Evolutionary conservation across 2,113 vertebrate genomes (phyloP).

Genomic region (Eudyptes chrysolophus): DNA sequence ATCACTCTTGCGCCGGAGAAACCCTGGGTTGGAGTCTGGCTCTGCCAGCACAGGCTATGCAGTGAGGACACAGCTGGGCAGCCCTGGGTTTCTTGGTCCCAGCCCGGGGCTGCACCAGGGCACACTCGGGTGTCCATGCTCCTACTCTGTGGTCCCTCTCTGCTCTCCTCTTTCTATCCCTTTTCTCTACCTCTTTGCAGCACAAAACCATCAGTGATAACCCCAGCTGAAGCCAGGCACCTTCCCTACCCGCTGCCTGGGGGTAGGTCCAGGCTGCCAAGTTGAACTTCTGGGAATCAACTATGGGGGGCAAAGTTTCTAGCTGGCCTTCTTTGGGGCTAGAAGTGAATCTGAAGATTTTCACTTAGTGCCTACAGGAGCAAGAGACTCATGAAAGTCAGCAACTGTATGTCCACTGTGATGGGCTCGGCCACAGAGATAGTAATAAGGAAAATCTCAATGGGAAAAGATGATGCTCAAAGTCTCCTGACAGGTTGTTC

Average conservation of each 20-base stretch:
- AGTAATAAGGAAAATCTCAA: neutral
- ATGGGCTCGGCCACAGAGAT: neutral
- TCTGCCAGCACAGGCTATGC: neutral
- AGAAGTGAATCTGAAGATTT: neutral
- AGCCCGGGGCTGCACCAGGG: neutral
- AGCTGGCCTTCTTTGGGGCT: neutral
- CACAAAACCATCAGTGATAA: neutral
- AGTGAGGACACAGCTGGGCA: rapidly evolving
- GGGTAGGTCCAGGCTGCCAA: neutral
- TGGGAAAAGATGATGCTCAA: neutral
- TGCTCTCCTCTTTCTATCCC: neutral
- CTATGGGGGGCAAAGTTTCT: neutral
- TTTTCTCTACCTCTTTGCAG: neutral
- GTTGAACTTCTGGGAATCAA: neutral
- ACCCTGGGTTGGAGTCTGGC: neutral
- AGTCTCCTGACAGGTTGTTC: neutral
- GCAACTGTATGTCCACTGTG: rapidly evolving
- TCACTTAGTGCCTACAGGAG: neutral
- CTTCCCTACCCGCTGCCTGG: neutral
- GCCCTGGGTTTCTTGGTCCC: neutral
- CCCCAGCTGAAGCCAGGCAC: neutral
- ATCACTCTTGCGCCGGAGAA: neutral
- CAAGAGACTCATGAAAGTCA: neutral
- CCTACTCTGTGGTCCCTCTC: neutral
- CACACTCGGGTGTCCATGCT: neutral